These are phyloP conservation scores for Rugalucina vietnamica DNA, from an alignment of 2,888 invertebrate species.

Conservation along the genomic window DNA sequence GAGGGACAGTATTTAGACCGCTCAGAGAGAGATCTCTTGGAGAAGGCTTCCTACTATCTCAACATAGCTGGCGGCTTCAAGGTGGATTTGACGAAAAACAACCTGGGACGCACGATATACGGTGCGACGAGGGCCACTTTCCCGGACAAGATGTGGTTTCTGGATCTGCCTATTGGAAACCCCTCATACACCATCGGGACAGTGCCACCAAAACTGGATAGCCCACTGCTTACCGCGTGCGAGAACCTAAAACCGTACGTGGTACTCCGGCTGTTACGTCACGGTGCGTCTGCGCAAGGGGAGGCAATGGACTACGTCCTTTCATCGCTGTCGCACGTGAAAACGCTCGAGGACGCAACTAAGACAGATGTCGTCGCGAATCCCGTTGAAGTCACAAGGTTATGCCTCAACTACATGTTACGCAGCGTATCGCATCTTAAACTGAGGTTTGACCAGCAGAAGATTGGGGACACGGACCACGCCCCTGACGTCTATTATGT, in stretches of 20 bases:
- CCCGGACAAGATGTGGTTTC: conserved; percentile 29
- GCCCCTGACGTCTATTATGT: conserved; percentile 48
- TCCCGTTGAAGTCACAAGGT: conserved; percentile 42
- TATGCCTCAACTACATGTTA: conserved; percentile 45
- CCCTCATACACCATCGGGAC: conserved; percentile 53
- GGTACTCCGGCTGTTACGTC: conserved; percentile 40
- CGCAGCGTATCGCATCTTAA: conserved; percentile 44
- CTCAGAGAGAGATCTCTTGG: conserved; percentile 36
- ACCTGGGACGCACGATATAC: conserved; percentile 39
- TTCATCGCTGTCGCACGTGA: conserved; percentile 40
- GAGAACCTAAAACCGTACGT: conserved; percentile 53
- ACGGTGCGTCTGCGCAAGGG: conserved; percentile 57
- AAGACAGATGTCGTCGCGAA: conserved; percentile 7
- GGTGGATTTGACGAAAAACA: conserved; percentile 34
- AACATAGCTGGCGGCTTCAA: conserved; percentile 41
- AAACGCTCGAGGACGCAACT: conserved; percentile 46
- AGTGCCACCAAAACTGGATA: conserved; percentile 25
- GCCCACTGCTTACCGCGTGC: conserved; percentile 50
- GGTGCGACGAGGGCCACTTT: conserved; percentile 36
- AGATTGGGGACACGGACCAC: conserved; percentile 42
- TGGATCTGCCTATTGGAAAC: conserved; percentile 60
- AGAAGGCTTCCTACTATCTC: conserved; percentile 50
- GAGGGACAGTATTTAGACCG: conserved; percentile 29
- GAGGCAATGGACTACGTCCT: conserved; percentile 46
- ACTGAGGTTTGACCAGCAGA: conserved; percentile 51